phyloP scores from a whole-genome alignment of 2,888 invertebrate genomes.

The Agrilus mali region DNA sequence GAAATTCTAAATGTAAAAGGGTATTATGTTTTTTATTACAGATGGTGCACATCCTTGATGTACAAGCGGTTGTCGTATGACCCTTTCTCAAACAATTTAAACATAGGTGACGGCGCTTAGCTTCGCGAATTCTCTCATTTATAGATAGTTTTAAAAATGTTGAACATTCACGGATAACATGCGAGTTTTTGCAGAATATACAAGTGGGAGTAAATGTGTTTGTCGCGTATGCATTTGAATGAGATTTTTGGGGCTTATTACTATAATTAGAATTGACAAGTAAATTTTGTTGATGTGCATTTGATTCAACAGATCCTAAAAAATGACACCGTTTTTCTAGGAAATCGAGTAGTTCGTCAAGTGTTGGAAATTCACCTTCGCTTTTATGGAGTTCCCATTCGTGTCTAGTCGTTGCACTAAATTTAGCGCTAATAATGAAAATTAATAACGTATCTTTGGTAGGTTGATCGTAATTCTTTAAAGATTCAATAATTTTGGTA shows the following conservation, averaged over 20 bases:
- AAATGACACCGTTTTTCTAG: background rate
- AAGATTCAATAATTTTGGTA: too few relatives aligned
- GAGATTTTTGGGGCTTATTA: too few relatives aligned
- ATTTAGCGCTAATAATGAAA: background rate
- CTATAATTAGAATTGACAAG: too few relatives aligned
- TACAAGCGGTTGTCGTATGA: too few relatives aligned
- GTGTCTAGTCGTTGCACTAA: background rate
- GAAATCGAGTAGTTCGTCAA: background rate
- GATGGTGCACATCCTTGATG: too few relatives aligned
- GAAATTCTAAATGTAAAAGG: too few relatives aligned
- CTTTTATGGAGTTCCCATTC: background rate
- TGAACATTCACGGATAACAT: too few relatives aligned
- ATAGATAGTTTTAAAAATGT: background rate
- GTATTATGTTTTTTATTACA: too few relatives aligned
- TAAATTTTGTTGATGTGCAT: background rate
- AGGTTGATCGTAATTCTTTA: background rate
- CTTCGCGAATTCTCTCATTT: background rate
- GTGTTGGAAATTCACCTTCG: background rate
- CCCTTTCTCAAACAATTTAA: background rate
- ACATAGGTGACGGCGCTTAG: background rate
- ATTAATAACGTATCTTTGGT: background rate
- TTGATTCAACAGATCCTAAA: background rate
- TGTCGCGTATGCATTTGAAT: too few relatives aligned
- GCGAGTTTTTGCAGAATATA: too few relatives aligned
- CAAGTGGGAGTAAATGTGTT: too few relatives aligned